These are phyloP conservation scores for Hyla sarda DNA, from an alignment of 2,113 vertebrate genomes.

Conservation along the genomic window DNA sequence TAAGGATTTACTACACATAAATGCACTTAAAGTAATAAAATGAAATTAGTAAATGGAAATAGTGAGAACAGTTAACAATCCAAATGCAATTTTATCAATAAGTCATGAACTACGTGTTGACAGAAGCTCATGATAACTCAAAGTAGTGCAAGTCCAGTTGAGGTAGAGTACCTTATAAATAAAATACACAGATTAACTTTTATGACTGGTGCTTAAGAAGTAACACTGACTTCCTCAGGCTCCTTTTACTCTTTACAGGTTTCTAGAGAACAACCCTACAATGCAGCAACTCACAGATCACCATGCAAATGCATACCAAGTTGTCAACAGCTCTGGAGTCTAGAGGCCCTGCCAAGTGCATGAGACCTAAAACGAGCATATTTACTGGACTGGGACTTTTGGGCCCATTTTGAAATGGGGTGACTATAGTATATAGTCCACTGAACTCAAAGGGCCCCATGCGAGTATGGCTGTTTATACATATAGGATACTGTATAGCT, in stretches of 20 bases:
- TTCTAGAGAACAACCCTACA: no score
- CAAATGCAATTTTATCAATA: neutral
- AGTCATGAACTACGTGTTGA: neutral
- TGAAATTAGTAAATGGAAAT: constrained; percentile 10
- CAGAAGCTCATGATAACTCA: neutral
- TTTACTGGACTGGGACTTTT: no score
- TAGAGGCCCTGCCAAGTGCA: no score
- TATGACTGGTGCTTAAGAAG: neutral
- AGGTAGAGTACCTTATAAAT: constrained; percentile 1
- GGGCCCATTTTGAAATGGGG: no score
- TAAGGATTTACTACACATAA: constrained; percentile 7
- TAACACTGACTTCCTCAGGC: neutral
- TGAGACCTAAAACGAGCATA: no score
- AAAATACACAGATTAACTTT: neutral
- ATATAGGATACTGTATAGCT: no score
- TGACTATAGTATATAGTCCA: no score
- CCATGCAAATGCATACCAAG: no score
- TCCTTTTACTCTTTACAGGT: neutral
- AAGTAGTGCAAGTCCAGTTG: neutral
- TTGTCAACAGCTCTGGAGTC: no score
- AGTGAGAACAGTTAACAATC: neutral
- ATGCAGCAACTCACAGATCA: no score
- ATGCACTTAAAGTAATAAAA: neutral
- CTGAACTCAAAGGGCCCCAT: no score
- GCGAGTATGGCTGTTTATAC: no score